Conservation (phyloP, 2,797 vertebrate genomes). For the Sebastes matsubarae region DNA sequence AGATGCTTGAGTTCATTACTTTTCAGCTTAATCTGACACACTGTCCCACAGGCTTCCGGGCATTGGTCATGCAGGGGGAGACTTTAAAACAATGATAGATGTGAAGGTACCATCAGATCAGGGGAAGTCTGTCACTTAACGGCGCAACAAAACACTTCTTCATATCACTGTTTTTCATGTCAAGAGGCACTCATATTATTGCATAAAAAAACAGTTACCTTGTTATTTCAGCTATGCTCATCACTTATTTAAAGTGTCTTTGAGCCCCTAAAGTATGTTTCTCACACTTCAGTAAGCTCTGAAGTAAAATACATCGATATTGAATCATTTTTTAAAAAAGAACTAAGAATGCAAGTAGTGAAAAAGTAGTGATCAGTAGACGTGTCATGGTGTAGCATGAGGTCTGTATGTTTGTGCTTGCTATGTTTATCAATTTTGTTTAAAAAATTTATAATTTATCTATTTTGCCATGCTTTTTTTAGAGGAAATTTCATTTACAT, state of each 20-base stretch:
- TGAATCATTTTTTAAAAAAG: not conserved
- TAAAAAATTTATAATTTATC: not conserved
- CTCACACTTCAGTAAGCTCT: not conserved
- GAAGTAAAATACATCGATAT: not conserved
- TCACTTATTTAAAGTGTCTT: not conserved
- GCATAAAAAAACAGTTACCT: not conserved
- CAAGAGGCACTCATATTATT: not conserved
- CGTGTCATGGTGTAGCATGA: not conserved
- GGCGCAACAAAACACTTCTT: slow-evolving; percentile 8
- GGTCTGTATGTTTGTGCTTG: not conserved
- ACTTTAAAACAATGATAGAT: slow-evolving; percentile 23
- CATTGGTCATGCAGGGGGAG: not conserved
- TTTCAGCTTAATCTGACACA: slow-evolving; percentile 39
- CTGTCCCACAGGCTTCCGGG: not conserved
- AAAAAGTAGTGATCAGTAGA: not conserved
- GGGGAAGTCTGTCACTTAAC: slow-evolving; percentile 3
- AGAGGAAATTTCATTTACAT: not conserved
- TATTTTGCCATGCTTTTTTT: not conserved
- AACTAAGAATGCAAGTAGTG: not conserved
- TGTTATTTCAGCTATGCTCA: not conserved
- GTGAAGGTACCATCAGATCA: slow-evolving; percentile 2
- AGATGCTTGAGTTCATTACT: slow-evolving; percentile 41
- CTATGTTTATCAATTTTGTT: not conserved
- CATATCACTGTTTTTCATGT: slow-evolving; percentile 5
- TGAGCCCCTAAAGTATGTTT: not conserved